Evolutionary conservation across 1,140 invertebrate species (phyloP).

Genomic region (Procambarus clarkii): DNA sequence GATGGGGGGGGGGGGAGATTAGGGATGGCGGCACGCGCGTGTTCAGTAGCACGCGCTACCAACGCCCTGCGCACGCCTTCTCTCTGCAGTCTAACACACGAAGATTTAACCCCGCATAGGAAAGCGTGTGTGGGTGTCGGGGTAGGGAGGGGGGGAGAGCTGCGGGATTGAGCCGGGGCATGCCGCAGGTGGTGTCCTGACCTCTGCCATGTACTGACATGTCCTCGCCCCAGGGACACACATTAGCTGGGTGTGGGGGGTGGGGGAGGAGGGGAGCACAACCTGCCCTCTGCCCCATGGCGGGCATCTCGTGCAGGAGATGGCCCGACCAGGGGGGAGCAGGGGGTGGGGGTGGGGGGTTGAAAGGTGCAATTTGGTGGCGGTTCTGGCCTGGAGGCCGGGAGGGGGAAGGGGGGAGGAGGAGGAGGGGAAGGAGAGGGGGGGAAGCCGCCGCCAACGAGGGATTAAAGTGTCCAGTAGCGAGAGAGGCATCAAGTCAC

Average conservation of each 20-base stretch:
- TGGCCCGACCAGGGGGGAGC: slow-evolving; percentile 8
- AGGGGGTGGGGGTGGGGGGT: neutral
- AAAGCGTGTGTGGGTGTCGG: too few relatives aligned
- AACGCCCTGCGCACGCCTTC: neutral
- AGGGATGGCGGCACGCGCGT: neutral
- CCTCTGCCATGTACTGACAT: slow-evolving; percentile 65
- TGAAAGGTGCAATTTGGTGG: slow-evolving; percentile 63
- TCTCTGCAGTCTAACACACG: neutral
- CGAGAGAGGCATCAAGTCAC: neutral
- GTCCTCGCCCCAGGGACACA: slow-evolving; percentile 60
- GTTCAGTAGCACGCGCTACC: slow-evolving; percentile 1
- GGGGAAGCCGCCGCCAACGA: neutral
- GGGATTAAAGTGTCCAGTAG: slow-evolving; percentile 44
- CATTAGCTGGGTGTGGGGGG: slow-evolving; percentile 55
- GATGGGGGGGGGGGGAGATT: neutral
- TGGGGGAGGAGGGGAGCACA: neutral
- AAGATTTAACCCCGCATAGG: neutral
- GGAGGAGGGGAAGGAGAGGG: slow-evolving; percentile 3
- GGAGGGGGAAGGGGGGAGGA: slow-evolving; percentile 13
- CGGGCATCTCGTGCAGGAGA: slow-evolving; percentile 27
- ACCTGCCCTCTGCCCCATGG: slow-evolving; percentile 38
- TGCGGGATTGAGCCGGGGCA: neutral
- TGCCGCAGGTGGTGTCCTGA: slow-evolving; percentile 48
- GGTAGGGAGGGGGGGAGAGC: neutral
- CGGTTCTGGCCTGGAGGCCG: slow-evolving; percentile 16